These are phyloP conservation scores for Recurvirostra avosetta DNA, from an alignment of 2,113 vertebrate species.

Conservation along the genomic window DNA sequence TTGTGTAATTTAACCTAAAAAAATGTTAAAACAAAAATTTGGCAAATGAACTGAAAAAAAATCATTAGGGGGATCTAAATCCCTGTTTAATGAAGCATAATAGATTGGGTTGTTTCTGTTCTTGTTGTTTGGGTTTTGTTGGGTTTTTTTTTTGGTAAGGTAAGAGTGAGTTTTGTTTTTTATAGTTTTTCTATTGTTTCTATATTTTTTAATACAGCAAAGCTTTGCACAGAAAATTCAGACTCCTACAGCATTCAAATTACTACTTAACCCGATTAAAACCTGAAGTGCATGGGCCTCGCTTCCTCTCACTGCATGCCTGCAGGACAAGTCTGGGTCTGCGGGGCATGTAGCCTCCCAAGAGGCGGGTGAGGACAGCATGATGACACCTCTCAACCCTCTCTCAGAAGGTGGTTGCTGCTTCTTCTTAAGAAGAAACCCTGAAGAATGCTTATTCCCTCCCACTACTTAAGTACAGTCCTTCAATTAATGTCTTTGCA, in stretches of 20 bases:
- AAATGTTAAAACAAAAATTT: neutral
- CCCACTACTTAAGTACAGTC: neutral
- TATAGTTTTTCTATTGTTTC: neutral
- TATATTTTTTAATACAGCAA: neutral
- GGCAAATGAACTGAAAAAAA: neutral
- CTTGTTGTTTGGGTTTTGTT: neutral
- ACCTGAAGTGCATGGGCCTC: neutral
- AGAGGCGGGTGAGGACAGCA: too few relatives aligned
- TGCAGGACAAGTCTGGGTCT: neutral
- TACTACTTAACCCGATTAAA: neutral
- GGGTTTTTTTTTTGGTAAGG: neutral
- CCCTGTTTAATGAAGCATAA: conserved; percentile 2
- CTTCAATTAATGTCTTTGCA: neutral
- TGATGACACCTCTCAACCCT: neutral
- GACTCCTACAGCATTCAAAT: neutral
- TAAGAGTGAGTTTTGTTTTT: neutral
- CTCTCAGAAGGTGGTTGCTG: neutral
- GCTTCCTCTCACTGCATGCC: neutral
- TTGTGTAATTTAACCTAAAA: neutral
- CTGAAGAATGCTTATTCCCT: neutral
- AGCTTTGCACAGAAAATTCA: neutral
- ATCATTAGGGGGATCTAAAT: neutral
- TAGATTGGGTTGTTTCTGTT: neutral
- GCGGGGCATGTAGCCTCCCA: neutral
- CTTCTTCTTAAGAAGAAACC: neutral